Evolutionary conservation across 1,140 invertebrate species (phyloP).

Genomic region (Lasioglossum albipes): DNA sequence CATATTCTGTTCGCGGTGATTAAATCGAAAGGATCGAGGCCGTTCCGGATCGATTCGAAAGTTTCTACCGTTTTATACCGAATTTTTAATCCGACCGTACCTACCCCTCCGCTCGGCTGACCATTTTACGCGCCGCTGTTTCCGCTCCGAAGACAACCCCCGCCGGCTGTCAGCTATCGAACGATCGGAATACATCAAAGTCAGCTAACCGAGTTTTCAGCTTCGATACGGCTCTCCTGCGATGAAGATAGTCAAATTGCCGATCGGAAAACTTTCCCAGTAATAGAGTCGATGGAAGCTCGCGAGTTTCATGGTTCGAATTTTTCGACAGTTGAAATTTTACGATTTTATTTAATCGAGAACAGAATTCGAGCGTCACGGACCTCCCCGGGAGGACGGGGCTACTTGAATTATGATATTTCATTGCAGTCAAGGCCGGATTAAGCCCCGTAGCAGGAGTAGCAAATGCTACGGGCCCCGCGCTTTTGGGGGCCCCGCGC

Average conservation of each 20-base stretch:
- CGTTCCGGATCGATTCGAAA: neutral
- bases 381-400: no score
- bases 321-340: neutral
- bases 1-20: conserved; percentile 9
- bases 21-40: conserved; percentile 15
- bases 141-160: neutral
- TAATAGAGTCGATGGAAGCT: neutral
- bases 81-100: neutral
- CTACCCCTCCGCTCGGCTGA: neutral
- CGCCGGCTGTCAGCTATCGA: conserved; percentile 1
- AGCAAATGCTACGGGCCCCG: no score
- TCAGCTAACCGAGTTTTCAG: neutral
- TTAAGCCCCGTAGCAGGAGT: no score
- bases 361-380: no score
- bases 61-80: neutral
- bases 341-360: no score
- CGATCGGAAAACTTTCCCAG: neutral
- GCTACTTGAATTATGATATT: no score
- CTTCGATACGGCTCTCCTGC: neutral
- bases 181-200: conserved; percentile 6
- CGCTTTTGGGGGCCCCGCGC: no score
- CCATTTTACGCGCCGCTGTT: neutral
- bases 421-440: no score
- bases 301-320: neutral
- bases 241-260: conserved; percentile 1